Evolutionary conservation across 92 coral and sea anemone species (phyloP).

Genomic region (Epizoanthus fatuus): DNA sequence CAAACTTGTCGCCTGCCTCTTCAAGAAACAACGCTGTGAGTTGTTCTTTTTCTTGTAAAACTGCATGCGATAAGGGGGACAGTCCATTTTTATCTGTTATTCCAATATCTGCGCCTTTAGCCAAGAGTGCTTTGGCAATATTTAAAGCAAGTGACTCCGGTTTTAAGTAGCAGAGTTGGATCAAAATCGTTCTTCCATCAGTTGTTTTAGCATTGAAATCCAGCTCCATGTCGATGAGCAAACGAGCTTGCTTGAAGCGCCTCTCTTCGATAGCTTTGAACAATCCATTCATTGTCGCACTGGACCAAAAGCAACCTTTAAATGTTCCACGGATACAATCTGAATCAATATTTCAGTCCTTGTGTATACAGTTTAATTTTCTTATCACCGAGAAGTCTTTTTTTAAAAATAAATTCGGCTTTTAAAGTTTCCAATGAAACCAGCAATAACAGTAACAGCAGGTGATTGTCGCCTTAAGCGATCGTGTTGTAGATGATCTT

Average conservation of each 20-base stretch:
- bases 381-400: neutral
- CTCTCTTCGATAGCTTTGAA: constrained; percentile 80
- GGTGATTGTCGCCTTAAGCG: neutral
- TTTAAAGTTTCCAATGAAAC: too few species aligned
- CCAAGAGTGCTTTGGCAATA: constrained; percentile 64
- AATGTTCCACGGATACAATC: too few species aligned
- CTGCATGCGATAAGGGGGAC: constrained; percentile 65
- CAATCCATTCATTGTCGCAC: constrained; percentile 65
- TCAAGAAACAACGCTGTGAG: constrained; percentile 58
- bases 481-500: neutral
- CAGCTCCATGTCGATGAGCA: constrained; percentile 58
- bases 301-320: neutral
- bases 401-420: too few species aligned
- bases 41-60: constrained; percentile 59
- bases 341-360: neutral
- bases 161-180: constrained; percentile 74
- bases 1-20: constrained; percentile 56
- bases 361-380: neutral
- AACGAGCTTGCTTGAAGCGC: constrained; percentile 83
- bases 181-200: constrained; percentile 76
- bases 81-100: constrained; percentile 58
- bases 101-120: constrained; percentile 73
- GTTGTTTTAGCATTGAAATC: constrained; percentile 59
- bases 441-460: neutral
- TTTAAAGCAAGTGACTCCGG: constrained; percentile 68